A percentile compares a stretch with the other conserved stretches of the same genome.
Evolutionary conservation across 1,140 invertebrate genomes (phyloP).

Genomic region (Diuraphis noxia): DNA sequence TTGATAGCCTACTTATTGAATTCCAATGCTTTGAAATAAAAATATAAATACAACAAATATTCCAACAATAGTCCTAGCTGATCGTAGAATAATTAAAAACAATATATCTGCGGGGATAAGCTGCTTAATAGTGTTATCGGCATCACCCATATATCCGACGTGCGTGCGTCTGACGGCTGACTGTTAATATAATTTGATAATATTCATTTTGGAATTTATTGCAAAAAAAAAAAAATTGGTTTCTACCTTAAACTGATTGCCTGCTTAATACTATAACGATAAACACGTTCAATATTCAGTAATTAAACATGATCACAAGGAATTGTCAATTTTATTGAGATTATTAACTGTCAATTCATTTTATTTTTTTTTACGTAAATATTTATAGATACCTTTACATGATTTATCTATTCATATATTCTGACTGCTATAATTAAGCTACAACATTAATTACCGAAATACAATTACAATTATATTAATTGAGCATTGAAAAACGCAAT

Average conservation of each 20-base stretch:
- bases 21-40: conserved; percentile 17
- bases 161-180: background rate
- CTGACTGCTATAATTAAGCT: background rate
- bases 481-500: background rate
- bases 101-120: conserved; percentile 39
- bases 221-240: conserved; percentile 25
- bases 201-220: conserved; percentile 34
- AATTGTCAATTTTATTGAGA: background rate
- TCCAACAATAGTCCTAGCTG: conserved; percentile 2
- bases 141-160: background rate
- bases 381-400: background rate
- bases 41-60: conserved; percentile 18
- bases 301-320: background rate
- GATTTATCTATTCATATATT: background rate
- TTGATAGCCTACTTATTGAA: conserved; percentile 35
- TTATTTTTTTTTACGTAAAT: background rate
- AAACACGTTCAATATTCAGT: background rate
- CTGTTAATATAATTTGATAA: background rate
- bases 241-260: background rate
- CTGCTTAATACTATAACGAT: background rate
- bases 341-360: background rate
- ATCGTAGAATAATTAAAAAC: conserved; percentile 19
- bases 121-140: conserved; percentile 21
- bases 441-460: background rate
- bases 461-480: background rate